Percentiles rank a stretch among this genome's conserved stretches.
Conservation (phyloP, 1,140 invertebrate species). For the Ostrea edulis region DNA sequence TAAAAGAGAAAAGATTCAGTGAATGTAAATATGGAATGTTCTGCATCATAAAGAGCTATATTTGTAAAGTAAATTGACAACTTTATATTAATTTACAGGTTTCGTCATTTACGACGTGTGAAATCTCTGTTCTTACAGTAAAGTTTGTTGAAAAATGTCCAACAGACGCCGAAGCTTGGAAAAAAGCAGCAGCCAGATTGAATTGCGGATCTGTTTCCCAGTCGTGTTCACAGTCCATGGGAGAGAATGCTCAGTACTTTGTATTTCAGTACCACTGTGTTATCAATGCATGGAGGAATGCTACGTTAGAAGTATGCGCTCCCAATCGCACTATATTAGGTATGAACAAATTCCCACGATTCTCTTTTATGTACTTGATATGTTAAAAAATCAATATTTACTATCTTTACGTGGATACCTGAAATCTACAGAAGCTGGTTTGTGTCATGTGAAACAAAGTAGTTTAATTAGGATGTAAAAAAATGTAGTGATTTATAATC, state of each 20-base stretch:
- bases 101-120: not conserved
- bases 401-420: too few species aligned
- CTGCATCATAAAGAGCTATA: not conserved
- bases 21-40: not conserved
- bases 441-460: too few species aligned
- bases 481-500: too few species aligned
- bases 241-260: not conserved
- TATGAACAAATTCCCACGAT: not conserved
- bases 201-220: not conserved
- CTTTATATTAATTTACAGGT: not conserved
- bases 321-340: conserved; percentile 8
- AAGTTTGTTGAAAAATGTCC: not conserved
- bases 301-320: not conserved
- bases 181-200: not conserved
- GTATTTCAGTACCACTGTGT: conserved; percentile 13
- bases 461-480: too few species aligned
- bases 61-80: not conserved
- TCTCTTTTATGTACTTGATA: too few species aligned
- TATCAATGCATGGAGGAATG: not conserved
- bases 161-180: not conserved
- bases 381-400: too few species aligned
- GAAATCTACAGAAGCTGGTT: too few species aligned
- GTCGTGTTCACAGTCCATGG: not conserved
- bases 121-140: not conserved
- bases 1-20: not conserved